Evolutionary conservation across 2,113 vertebrate species (phyloP), one percentile per base, ranked within the genome.

Genomic region (Phycodurus eques): DNA sequence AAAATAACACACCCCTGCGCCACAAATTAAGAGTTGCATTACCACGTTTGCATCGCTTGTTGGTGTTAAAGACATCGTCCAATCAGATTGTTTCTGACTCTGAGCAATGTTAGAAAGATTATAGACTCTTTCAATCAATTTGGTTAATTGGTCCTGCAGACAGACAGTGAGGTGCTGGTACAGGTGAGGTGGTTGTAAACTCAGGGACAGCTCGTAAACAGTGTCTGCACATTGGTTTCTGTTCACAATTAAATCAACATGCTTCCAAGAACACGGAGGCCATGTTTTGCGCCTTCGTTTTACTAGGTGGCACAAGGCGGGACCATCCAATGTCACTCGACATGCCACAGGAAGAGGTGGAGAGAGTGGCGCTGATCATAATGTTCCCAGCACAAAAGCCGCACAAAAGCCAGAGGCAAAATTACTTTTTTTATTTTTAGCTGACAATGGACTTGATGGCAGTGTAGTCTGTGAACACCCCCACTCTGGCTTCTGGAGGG

Each of bases 261-360:
- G 91, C 93, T 97, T 96, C 94, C 94, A 92, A 95, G 95, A 98
- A 96, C 88, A 93, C 85, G 86, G 88, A 84, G 80, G 60, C 77
- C 77, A 74, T 80, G 76, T 80, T n/a, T 46, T 39, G 17, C 33
- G 27, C 10, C 20, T 68, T 19, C 2, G 4, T 64, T 64, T 42
- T 42, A 42, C 62, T n/a, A 17, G 19, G 9, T 13, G 63, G 8
- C 11, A 14, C 6, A 0, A 47, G 64, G 43, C 44, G 64, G 22
- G n/a, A 66, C 64, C 64, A 15, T 66, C n/a, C 8, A 44, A 47
- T 47, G 64, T 31, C 64, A 74, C 78, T 78, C 47, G 74, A 69
- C 77, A 82, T 71, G 67, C 71, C 67, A 71, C 79, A 83, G 86
- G 74, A 83, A 87, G 44, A 81, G 83, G 74, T 85, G 72, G 74